These are phyloP conservation scores for Hippoglossus hippoglossus DNA, from an alignment of 2,797 vertebrate genomes.

Conservation along the genomic window DNA sequence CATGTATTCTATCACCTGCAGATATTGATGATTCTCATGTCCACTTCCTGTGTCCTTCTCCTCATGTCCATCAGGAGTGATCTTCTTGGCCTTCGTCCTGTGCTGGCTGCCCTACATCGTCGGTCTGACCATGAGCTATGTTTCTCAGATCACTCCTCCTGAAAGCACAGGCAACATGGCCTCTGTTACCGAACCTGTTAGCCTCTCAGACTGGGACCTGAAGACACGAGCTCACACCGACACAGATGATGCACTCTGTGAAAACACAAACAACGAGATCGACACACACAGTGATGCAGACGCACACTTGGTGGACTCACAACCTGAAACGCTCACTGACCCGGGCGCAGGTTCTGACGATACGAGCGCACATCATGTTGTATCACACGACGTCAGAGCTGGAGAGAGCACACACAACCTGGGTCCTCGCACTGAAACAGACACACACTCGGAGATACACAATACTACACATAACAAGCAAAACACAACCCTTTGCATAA, in stretches of 20 bases:
- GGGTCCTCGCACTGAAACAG: neutral
- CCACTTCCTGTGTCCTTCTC: neutral
- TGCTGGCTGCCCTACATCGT: conserved; percentile 89
- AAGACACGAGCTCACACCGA: neutral
- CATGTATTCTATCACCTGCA: too few relatives aligned
- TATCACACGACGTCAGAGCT: neutral
- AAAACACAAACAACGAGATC: neutral
- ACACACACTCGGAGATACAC: neutral
- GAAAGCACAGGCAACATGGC: neutral
- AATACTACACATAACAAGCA: neutral
- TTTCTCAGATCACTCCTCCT: conserved; percentile 29
- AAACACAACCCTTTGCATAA: neutral
- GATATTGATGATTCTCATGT: neutral
- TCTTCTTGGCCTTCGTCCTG: conserved; percentile 85
- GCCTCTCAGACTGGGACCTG: neutral
- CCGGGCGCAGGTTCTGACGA: too few relatives aligned
- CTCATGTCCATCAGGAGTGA: conserved; percentile 76
- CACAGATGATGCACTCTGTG: neutral
- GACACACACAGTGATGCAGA: neutral
- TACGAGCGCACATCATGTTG: too few relatives aligned
- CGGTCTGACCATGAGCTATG: conserved; percentile 80
- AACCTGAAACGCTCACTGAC: neutral
- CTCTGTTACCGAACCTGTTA: neutral
- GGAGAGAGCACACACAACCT: neutral
- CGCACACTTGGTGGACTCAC: neutral